A percentile compares a stretch with the other conserved stretches of the same genome.
Evolutionary conservation across 2,113 vertebrate genomes (phyloP).

Genomic region (Ptychochromis oligacanthus): DNA sequence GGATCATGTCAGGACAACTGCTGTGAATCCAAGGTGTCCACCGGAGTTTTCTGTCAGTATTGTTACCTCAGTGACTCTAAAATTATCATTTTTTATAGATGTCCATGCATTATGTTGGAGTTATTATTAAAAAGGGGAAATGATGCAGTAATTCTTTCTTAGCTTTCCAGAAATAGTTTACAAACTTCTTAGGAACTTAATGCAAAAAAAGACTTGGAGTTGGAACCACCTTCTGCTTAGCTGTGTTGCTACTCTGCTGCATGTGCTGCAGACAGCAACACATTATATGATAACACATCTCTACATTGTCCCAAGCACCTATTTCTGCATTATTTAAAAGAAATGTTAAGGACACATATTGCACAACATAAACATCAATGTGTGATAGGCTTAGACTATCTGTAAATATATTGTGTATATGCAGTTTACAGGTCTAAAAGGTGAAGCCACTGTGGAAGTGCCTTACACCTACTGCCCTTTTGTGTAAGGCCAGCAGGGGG

Average conservation of each 20-base stretch:
- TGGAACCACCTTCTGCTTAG: too few species aligned
- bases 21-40: not conserved
- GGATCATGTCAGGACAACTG: not conserved
- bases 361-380: not conserved
- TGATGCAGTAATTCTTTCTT: not conserved
- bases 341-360: rapidly evolving
- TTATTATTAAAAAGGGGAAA: not conserved
- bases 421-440: too few species aligned
- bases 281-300: not conserved
- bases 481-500: not conserved
- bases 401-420: too few species aligned
- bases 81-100: not conserved
- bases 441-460: too few species aligned
- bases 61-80: not conserved
- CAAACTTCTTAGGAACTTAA: too few species aligned
- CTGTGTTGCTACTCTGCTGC: not conserved
- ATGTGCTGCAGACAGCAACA: not conserved
- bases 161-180: not conserved
- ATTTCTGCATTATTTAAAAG: not conserved
- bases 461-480: too few species aligned
- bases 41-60: rapidly evolving
- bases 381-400: not conserved
- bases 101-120: not conserved
- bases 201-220: too few species aligned
- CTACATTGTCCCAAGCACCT: not conserved